phyloP scores from a whole-genome alignment of 2,888 invertebrate species.

The Catocala sponsa region DNA sequence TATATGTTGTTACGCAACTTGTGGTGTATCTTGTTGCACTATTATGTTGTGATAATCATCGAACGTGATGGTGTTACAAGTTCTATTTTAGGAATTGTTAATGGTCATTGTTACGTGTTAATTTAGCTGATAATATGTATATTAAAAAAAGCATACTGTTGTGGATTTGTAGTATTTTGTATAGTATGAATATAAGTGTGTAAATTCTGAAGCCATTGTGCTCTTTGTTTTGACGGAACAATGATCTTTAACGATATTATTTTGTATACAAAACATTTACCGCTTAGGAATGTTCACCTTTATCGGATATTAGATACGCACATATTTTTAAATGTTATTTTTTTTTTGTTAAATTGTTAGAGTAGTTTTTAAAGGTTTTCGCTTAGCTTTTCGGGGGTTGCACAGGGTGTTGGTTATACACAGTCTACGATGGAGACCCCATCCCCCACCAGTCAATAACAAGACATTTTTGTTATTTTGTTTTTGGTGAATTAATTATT shows the following conservation, averaged over 20 bases:
- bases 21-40: too few species aligned
- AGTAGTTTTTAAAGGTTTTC: conserved; percentile 8
- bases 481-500: conserved; percentile 72
- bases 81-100: too few species aligned
- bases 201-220: conserved; percentile 15
- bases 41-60: too few species aligned
- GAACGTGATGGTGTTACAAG: too few species aligned
- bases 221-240: conserved; percentile 26
- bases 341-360: conserved; percentile 5
- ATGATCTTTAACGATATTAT: conserved; percentile 22
- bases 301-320: background rate
- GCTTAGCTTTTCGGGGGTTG: conserved; percentile 59
- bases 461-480: conserved; percentile 40
- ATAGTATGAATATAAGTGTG: conserved; percentile 8
- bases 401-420: conserved; percentile 59
- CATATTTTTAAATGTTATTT: background rate
- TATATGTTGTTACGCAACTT: too few species aligned
- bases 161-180: too few species aligned
- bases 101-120: too few species aligned
- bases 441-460: conserved; percentile 56
- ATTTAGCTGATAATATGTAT: too few species aligned
- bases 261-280: background rate
- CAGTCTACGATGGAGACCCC: conserved; percentile 26
- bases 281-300: background rate
- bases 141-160: too few species aligned